Conservation (phyloP, 2,797 vertebrate species). For the Pipistrellus pygmaeus region DNA sequence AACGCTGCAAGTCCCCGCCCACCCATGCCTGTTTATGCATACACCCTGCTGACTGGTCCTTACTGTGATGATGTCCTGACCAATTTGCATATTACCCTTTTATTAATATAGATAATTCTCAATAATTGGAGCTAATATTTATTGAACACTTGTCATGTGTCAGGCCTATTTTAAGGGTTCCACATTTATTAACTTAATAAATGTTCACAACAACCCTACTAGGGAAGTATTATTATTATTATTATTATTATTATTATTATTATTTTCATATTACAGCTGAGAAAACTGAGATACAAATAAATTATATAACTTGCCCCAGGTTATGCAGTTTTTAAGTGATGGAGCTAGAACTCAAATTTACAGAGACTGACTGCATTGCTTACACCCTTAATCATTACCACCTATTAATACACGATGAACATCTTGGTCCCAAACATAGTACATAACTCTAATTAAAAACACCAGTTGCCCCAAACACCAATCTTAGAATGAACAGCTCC, state of each 20-base stretch:
- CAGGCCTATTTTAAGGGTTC: background rate
- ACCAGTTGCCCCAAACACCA: background rate
- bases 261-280: constrained; percentile 8
- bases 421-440: background rate
- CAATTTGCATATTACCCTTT: too few species aligned
- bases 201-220: background rate
- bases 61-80: too few species aligned
- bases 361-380: background rate
- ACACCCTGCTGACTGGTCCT: too few species aligned
- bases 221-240: background rate
- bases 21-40: too few species aligned
- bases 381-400: background rate
- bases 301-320: background rate
- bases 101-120: too few species aligned
- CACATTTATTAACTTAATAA: constrained; percentile 4
- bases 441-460: background rate
- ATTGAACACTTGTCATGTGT: background rate
- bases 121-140: background rate
- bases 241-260: constrained; percentile 13
- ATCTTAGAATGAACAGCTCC: background rate
- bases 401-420: background rate
- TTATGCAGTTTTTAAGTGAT: background rate
- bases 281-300: constrained; percentile 38
- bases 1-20: too few species aligned
- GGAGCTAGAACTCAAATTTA: background rate